phyloP scores from a whole-genome alignment of 2,888 invertebrate species.

The Clivina fossor region DNA sequence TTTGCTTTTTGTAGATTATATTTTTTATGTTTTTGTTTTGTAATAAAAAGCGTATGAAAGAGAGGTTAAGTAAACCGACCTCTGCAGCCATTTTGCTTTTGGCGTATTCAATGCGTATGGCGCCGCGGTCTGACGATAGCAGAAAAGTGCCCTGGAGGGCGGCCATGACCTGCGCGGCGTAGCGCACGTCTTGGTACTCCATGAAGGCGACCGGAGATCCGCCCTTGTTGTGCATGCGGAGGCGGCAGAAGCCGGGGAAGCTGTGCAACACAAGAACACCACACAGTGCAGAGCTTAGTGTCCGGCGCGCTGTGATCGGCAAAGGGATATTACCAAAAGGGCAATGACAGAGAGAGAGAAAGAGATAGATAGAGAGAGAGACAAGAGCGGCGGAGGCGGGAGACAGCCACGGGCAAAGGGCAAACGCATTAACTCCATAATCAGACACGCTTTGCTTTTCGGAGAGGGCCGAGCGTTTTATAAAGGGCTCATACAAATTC shows the following conservation, averaged over 20 bases:
- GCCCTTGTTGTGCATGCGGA: constrained; percentile 91
- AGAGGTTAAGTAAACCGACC: constrained; percentile 54
- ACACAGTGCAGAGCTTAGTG: constrained; percentile 38
- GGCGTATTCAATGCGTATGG: constrained; percentile 98
- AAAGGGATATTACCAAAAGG: too few species aligned
- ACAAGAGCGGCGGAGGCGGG: constrained; percentile 23
- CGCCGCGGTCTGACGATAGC: constrained; percentile 94
- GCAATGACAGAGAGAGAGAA: too few species aligned
- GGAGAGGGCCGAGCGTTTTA: background rate
- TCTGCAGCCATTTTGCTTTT: constrained; percentile 96
- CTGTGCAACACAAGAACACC: constrained; percentile 68
- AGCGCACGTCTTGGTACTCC: constrained; percentile 91
- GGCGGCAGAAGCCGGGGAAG: constrained; percentile 97
- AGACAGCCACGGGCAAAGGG: constrained; percentile 30
- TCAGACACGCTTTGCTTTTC: background rate
- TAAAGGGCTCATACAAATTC: background rate
- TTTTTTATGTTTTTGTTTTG: constrained; percentile 4
- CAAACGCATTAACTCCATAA: background rate
- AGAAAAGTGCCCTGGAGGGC: constrained; percentile 95
- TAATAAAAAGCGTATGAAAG: too few species aligned
- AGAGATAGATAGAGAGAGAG: constrained; percentile 5
- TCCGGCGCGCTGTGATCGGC: constrained; percentile 15
- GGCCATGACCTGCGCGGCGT: constrained; percentile 90
- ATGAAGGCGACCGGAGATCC: constrained; percentile 96
- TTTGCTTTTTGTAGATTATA: background rate